phyloP scores from a whole-genome alignment of 2,113 vertebrate genomes.

The Tyrannus savana region DNA sequence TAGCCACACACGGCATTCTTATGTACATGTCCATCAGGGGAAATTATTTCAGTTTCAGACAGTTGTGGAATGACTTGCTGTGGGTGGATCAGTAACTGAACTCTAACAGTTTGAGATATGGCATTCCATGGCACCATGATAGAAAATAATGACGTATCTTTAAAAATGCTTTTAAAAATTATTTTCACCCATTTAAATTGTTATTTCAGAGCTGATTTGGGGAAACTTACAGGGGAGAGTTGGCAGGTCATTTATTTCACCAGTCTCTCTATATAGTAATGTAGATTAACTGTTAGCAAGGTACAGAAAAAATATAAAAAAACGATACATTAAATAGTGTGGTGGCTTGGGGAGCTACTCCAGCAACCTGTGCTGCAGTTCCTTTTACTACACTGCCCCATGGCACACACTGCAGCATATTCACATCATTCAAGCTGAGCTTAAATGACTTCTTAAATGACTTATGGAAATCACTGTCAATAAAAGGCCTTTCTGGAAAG shows the following conservation, averaged over 20 bases:
- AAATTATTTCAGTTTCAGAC: neutral
- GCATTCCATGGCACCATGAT: neutral
- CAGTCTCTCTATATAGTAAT: neutral
- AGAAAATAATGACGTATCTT: neutral
- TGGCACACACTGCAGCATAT: neutral
- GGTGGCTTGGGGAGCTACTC: neutral
- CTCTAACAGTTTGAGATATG: rapidly evolving
- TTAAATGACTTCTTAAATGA: neutral
- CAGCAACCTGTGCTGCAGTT: neutral
- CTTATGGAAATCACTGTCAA: neutral
- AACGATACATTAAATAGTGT: neutral
- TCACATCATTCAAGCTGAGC: neutral
- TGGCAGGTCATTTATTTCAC: neutral
- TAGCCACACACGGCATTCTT: neutral
- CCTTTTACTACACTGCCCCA: neutral
- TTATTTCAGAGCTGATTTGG: neutral
- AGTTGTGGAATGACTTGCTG: neutral
- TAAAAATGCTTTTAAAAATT: neutral
- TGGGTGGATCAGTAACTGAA: neutral
- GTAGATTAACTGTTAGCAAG: neutral
- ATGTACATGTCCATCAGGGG: neutral
- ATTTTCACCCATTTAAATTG: neutral
- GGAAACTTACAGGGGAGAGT: neutral
- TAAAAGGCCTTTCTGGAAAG: neutral
- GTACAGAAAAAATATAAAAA: neutral